These are phyloP conservation scores for Phaethornis superciliosus DNA, from an alignment of 2,113 vertebrate species.

Conservation along the genomic window DNA sequence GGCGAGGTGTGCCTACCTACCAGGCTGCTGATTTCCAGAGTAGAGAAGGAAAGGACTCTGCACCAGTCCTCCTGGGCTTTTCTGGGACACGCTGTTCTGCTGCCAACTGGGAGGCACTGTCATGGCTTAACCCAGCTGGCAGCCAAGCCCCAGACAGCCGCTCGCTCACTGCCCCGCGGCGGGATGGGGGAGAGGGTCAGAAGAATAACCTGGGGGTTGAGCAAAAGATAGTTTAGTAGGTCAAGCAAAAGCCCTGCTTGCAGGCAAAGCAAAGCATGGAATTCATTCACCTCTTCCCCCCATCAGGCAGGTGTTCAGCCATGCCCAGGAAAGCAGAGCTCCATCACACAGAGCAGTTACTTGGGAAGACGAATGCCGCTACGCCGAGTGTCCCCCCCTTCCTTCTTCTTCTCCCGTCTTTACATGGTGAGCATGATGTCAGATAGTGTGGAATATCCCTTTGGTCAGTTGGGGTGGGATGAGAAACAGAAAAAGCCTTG, in stretches of 20 bases:
- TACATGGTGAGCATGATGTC: background rate
- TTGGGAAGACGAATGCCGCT: background rate
- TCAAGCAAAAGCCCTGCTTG: background rate
- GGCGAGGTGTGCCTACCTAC: background rate
- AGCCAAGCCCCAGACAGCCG: background rate
- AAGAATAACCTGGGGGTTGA: background rate
- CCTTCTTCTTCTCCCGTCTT: background rate
- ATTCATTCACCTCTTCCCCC: background rate
- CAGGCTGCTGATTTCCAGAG: background rate
- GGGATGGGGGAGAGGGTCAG: background rate
- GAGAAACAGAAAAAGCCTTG: no score
- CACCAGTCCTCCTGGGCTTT: background rate
- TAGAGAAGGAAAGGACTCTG: background rate
- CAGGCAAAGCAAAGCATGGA: background rate
- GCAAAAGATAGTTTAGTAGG: no score
- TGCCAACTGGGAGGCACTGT: background rate
- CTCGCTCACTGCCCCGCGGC: background rate
- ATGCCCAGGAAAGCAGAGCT: background rate
- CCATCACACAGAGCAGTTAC: background rate
- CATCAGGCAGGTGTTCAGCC: background rate
- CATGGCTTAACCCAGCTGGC: background rate
- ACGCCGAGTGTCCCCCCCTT: background rate
- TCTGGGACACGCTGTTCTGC: background rate
- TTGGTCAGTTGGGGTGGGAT: no score
- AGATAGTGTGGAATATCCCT: no score